Percentiles rank a stretch among this genome's conserved stretches.
Evolutionary conservation across 2,113 vertebrate species (phyloP).

Genomic region (Lophius piscatorius): DNA sequence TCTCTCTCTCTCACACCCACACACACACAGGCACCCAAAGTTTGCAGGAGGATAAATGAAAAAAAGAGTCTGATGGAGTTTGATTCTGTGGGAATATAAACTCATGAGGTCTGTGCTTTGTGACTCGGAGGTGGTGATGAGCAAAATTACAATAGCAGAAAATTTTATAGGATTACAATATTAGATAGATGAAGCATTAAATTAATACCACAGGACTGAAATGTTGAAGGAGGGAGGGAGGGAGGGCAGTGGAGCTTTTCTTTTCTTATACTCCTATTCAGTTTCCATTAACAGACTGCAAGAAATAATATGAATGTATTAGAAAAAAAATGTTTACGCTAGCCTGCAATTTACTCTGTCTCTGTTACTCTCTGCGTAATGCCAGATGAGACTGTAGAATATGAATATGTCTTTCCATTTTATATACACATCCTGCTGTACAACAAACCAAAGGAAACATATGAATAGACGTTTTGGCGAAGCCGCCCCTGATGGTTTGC

Average conservation of each 20-base stretch:
- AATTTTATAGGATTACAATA: slow-evolving; percentile 62
- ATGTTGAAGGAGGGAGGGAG: slow-evolving; percentile 21
- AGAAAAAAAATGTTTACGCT: slow-evolving; percentile 18
- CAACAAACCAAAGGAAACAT: not conserved
- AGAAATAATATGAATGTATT: slow-evolving; percentile 46
- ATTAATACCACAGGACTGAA: slow-evolving; percentile 59
- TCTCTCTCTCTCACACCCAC: slow-evolving; percentile 10
- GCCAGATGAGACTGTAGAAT: slow-evolving; percentile 21
- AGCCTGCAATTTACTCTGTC: slow-evolving; percentile 31
- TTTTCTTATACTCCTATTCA: slow-evolving; percentile 45
- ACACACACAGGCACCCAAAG: slow-evolving; percentile 1
- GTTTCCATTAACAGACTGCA: slow-evolving; percentile 43
- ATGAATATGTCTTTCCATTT: slow-evolving; percentile 19
- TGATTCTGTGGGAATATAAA: slow-evolving; percentile 39
- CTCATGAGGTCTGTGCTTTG: slow-evolving; percentile 11
- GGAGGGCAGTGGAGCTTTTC: slow-evolving; percentile 6
- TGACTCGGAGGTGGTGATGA: slow-evolving; percentile 61
- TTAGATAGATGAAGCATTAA: slow-evolving; percentile 73
- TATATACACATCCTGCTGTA: not conserved
- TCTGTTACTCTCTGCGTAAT: slow-evolving; percentile 21
- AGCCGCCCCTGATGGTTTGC: not conserved
- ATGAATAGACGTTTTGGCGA: slow-evolving; percentile 2
- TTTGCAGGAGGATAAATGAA: slow-evolving; percentile 21
- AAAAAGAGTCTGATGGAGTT: slow-evolving; percentile 31
- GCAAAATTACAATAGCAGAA: slow-evolving; percentile 65